Conservation (phyloP, 2,888 invertebrate genomes). For the Dorcus hopei region DNA sequence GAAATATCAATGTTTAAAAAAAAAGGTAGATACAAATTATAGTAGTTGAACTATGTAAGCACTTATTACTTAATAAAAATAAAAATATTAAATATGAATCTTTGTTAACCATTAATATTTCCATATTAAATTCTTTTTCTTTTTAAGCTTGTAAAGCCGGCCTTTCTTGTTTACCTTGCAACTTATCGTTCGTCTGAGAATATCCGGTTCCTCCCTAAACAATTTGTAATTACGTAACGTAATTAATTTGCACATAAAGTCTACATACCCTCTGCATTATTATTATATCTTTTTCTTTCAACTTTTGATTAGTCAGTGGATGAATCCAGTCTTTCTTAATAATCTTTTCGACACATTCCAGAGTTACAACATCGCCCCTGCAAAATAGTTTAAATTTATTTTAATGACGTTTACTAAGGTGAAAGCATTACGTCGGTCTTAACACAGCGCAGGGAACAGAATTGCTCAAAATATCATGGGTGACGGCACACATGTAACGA, state of each 20-base stretch:
- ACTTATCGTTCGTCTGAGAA: conserved; percentile 76
- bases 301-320: conserved; percentile 81
- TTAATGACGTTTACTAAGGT: too few species aligned
- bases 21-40: too few species aligned
- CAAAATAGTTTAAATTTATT: conserved; percentile 33
- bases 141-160: conserved; percentile 80
- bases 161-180: conserved; percentile 79
- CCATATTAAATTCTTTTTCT: too few species aligned
- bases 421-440: conserved; percentile 67
- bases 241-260: neutral
- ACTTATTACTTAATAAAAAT: too few species aligned
- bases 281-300: conserved; percentile 90
- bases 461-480: conserved; percentile 92
- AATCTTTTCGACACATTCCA: conserved; percentile 94
- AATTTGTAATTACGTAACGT: conserved; percentile 12
- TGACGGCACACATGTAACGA: conserved; percentile 96
- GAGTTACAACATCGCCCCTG: conserved; percentile 92
- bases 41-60: too few species aligned
- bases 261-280: conserved; percentile 73
- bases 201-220: conserved; percentile 93
- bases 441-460: conserved; percentile 92
- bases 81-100: too few species aligned
- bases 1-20: too few species aligned
- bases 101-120: too few species aligned
- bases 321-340: conserved; percentile 97